Base-by-base conservation (phyloP, 2,113 vertebrate species). In the Neodontobutis hainanensis region DNA sequence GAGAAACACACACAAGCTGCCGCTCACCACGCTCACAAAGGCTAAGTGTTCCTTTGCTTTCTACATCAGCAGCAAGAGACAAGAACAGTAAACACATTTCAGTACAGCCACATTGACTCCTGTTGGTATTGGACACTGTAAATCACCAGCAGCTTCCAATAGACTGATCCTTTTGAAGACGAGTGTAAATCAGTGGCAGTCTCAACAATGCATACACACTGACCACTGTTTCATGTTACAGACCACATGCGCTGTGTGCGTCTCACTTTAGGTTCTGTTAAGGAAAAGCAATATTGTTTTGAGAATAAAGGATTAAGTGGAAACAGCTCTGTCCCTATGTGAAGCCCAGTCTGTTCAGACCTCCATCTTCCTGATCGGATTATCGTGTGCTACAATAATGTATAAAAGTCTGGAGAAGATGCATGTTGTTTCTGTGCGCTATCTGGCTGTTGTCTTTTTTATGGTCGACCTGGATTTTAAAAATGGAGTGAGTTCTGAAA, bases 1-100 rank as follows among this genome's bases (percentile, higher is more conserved):
- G 35, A 92, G 81, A 65, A 97, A 99, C 78, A 98, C 75, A 1
- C 70, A 87, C 16, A 98, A 89, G n/a, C 91, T 91, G 62, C 85
- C 43, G 64, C 94, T 93, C 8, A 95, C 93, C 7, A 91, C 93
- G 11, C 71, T 82, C 75, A 95, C 85, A 85, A 98, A 91, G 61
- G 83, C 85, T 27, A 69, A 90, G 75, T 95, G 92, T 0, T 75
- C 0, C 34, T 0, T 4, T 0, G 85, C 77, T 0, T 45, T 70
- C 95, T 95, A 87, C 43, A 70, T 68, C 51, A 47, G 51, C 47
- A 46, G 56, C 15, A 11, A 32, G 14, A 45, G 52, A 63, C 14
- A 74, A 61, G 75, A n/a, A 36, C 12, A 53, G 32, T 53, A 59
- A 84, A 67, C 45, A 77, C 34, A 38, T 65, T 57, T 73, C 57